Percentiles rank a stretch among this genome's conserved stretches.
These are phyloP conservation scores for Herminia tarsipennalis DNA, from an alignment of 2,888 invertebrate genomes.

Conservation along the genomic window DNA sequence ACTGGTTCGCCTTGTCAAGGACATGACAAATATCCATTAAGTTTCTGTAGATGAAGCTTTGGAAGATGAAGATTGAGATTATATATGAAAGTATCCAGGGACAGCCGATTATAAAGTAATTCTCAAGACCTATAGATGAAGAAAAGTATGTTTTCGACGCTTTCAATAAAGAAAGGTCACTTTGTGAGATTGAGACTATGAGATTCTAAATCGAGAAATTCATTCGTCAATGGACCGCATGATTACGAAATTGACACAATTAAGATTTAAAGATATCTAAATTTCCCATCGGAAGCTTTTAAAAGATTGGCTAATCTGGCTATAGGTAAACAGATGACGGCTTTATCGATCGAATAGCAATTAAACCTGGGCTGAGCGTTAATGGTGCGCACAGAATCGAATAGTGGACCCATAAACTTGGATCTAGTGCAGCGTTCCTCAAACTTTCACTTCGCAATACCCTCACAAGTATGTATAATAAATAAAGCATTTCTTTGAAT, in stretches of 20 bases:
- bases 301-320: constrained; percentile 33
- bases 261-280: constrained; percentile 11
- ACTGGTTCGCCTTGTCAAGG: constrained; percentile 35
- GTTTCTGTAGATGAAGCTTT: constrained; percentile 5
- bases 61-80: background rate
- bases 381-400: constrained; percentile 31
- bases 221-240: no score
- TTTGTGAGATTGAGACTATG: no score
- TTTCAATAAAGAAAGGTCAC: no score
- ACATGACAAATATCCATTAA: constrained; percentile 32
- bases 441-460: background rate
- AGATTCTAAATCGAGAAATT: no score
- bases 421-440: constrained; percentile 19
- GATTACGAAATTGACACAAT: constrained; percentile 13
- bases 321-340: constrained; percentile 35
- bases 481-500: no score
- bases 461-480: no score
- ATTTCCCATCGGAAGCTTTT: constrained; percentile 16
- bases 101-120: no score
- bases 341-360: constrained; percentile 42
- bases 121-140: no score
- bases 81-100: no score
- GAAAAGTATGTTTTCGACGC: no score
- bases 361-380: constrained; percentile 39
- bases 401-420: constrained; percentile 45